Evolutionary conservation across 2,797 vertebrate genomes (phyloP).

Genomic region (Gastrophryne carolinensis): DNA sequence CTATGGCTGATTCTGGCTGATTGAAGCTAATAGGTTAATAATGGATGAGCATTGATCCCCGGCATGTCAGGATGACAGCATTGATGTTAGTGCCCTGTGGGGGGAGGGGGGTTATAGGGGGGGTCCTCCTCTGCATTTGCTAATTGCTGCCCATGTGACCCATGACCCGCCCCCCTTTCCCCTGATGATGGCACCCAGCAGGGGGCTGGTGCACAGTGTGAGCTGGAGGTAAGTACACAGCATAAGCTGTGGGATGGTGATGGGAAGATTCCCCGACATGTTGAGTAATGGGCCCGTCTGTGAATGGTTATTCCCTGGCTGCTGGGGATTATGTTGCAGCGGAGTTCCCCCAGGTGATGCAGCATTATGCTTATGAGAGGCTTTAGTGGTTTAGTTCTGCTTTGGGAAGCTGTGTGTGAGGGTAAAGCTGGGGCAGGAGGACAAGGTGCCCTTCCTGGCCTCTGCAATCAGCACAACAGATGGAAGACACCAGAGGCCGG

Average conservation of each 20-base stretch:
- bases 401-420: too few relatives aligned
- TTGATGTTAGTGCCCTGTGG: background rate
- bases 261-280: too few relatives aligned
- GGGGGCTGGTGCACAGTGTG: too few relatives aligned
- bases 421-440: background rate
- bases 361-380: too few relatives aligned
- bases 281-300: too few relatives aligned
- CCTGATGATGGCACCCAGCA: slow-evolving; percentile 3
- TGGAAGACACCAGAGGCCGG: slow-evolving; percentile 21
- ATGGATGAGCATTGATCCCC: background rate
- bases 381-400: too few relatives aligned
- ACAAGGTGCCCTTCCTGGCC: slow-evolving; percentile 42
- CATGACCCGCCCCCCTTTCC: background rate
- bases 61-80: too few relatives aligned
- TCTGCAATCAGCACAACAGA: slow-evolving; percentile 28
- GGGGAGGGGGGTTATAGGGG: background rate
- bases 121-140: background rate
- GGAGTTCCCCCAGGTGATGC: too few relatives aligned
- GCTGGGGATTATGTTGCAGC: too few relatives aligned
- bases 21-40: background rate
- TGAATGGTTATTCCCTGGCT: too few relatives aligned
- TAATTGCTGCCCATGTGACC: slow-evolving; percentile 30
- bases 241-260: too few relatives aligned
- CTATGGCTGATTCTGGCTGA: background rate
- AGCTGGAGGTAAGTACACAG: too few relatives aligned